Conservation (phyloP, 2,797 vertebrate species). For the Hephaestus fuliginosus region DNA sequence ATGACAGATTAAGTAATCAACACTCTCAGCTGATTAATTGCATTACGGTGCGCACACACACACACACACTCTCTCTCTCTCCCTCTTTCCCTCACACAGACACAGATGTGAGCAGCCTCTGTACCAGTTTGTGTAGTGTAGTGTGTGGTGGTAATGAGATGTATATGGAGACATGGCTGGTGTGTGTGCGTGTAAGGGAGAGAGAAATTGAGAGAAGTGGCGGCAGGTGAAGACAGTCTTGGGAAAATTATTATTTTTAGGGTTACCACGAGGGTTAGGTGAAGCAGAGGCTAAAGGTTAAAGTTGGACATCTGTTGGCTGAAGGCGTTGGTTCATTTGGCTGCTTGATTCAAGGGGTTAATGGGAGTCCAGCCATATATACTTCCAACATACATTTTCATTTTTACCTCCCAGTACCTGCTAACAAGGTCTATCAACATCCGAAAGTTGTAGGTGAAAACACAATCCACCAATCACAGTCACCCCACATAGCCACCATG, state of each 20-base stretch:
- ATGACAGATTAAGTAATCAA: conserved; percentile 79
- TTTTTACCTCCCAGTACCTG: neutral
- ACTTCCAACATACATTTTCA: neutral
- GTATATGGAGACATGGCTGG: conserved; percentile 23
- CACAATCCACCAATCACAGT: neutral
- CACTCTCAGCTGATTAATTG: conserved; percentile 75
- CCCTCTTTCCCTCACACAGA: conserved; percentile 10
- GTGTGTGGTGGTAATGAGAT: conserved; percentile 51
- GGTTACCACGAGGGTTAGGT: conserved; percentile 20
- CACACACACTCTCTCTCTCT: conserved; percentile 5
- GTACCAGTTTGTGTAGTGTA: conserved; percentile 60
- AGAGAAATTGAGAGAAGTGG: conserved; percentile 13
- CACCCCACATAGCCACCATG: too few species aligned
- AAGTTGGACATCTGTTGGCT: conserved; percentile 44
- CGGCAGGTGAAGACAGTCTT: conserved; percentile 58
- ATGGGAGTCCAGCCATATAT: neutral
- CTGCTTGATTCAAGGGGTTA: neutral
- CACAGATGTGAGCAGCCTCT: conserved; percentile 59
- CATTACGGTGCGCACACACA: conserved; percentile 58
- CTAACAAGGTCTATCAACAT: too few species aligned
- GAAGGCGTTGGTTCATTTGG: conserved; percentile 6
- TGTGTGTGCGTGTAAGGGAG: neutral
- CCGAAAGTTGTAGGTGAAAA: neutral
- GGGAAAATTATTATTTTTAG: conserved; percentile 54
- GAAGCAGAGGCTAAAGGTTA: conserved; percentile 46